phyloP scores from a whole-genome alignment of 2,888 invertebrate species.

The Heterodera filipjevi region DNA sequence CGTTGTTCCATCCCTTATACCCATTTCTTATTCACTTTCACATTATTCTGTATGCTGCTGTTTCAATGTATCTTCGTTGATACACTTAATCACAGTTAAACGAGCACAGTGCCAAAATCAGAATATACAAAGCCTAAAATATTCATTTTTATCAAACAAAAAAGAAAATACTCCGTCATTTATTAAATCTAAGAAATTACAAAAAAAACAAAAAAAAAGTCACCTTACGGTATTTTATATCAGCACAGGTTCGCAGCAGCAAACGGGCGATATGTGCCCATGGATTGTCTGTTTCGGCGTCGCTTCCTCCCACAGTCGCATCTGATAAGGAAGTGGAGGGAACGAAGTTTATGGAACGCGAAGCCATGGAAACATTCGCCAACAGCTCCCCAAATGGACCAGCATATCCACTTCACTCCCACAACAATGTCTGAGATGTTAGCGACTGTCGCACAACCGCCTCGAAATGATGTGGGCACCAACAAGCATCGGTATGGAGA shows the following conservation, averaged over 20 bases:
- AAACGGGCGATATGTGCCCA: not conserved
- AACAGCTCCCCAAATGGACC: not conserved
- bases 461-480: not conserved
- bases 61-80: not conserved
- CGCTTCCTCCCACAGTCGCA: not conserved
- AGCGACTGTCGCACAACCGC: not conserved
- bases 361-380: slow-evolving; percentile 1
- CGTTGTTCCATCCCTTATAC: not conserved
- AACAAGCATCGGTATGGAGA: not conserved
- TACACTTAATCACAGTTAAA: not conserved
- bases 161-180: no score
- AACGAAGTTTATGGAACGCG: not conserved
- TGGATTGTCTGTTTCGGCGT: slow-evolving; percentile 3
- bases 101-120: no score
- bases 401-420: slow-evolving; percentile 1
- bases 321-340: not conserved
- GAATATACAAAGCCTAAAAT: no score
- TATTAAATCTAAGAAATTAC: no score
- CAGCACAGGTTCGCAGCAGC: not conserved
- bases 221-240: no score
- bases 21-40: not conserved
- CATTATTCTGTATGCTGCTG: not conserved
- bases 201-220: no score
- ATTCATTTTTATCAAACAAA: no score
- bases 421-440: not conserved